Evolutionary conservation across 2,113 vertebrate genomes (phyloP), one percentile per base, ranked within the genome.

Genomic region (Chamaetylas fuelleborni): DNA sequence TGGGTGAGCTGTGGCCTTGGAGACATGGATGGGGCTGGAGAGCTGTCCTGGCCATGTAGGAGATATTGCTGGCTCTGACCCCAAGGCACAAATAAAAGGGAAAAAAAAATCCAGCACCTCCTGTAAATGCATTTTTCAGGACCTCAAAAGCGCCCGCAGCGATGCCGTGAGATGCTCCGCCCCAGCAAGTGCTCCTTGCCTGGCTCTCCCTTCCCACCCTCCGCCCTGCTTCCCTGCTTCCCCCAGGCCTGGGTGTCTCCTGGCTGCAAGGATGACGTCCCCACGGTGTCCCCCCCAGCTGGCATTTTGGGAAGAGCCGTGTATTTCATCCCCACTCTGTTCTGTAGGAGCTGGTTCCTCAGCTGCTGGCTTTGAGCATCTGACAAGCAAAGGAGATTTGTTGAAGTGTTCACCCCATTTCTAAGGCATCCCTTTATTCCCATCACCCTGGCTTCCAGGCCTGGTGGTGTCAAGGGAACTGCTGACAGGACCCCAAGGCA

Each of bases 281-380:
- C 64, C 29, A 2, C 2, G 12, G 19, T 29, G n/a, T 70, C 8
- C 20, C 14, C 10, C 12, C 10, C 48, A 23, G 29, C 29, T 42
- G 71, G 72, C 6, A 4, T 43, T 82, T 86, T 12, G 67, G 76
- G 50, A n/a, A 82, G 10, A 57, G 14, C 23, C 29, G 9, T 10
- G 3, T 0, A 0, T 79, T 81, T 82, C 33, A 9, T 23, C 18
- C 3, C 26, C 0, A 5, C 47, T 78, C 0, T 0, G 22, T 14
- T 69, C 42, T 19, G 19, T 13, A 5, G 11, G 61, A 91, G 31
- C 66, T 54, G 50, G 45, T 2, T 80, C 12, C 42, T 60, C 26
- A 26, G 71, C 33, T 65, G 38, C 67, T 42, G 48, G 14, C 48
- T 61, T 58, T 12, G 73, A 84, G 26, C 54, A 12, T 25, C 58